Base-by-base conservation (phyloP, 2,113 vertebrate species). In the Boulengeromyrus knoepffleri region DNA sequence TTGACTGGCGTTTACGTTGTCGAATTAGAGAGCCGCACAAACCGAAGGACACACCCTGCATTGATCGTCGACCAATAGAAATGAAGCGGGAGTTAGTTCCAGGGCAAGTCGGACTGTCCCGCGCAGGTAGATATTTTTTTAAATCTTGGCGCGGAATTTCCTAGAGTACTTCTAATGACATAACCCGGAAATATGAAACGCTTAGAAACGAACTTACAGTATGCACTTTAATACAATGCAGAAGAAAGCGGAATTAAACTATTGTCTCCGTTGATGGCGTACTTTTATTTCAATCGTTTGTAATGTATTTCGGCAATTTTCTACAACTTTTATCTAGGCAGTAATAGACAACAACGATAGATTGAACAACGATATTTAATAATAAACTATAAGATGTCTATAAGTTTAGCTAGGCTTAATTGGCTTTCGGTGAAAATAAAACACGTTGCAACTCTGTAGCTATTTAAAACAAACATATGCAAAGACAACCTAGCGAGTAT, bases 71-170 rank as follows among this genome's bases (percentile, higher is more conserved):
- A 88, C 96, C 95, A 96, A 96, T 96, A 42, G 90, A 90, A 88
- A 74, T 42, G 13, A 88, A 84, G 88, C 87, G 36, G 46, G 87
- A 90, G 90, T 62, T 90, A 52, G 70, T 90, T 52, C 3, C 90
- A 5, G 1, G 9, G 93, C 93, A 92, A 95, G 91, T 89, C 62
- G 49, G 19, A n/a, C 52, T 3, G 93, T 95, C 95, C 95, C 96
- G 95, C 95, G 95, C 95, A 95, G 93, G 94, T 95, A 93, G 92
- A 93, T 91, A 90, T 94, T 92, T 94, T 96, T 96, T 95, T 92
- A 96, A 96, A 96, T 96, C 92, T 94, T 96, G 96, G 96, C 96
- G 96, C 95, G 95, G 95, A 96, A 95, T 92, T 87, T 91, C 70
- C 0, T n/a, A 0, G 62, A 3, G 13, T 53, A 83, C 85, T 88